Evolutionary conservation across 2,797 vertebrate genomes (phyloP).

Genomic region (Spondyliosoma cantharus): DNA sequence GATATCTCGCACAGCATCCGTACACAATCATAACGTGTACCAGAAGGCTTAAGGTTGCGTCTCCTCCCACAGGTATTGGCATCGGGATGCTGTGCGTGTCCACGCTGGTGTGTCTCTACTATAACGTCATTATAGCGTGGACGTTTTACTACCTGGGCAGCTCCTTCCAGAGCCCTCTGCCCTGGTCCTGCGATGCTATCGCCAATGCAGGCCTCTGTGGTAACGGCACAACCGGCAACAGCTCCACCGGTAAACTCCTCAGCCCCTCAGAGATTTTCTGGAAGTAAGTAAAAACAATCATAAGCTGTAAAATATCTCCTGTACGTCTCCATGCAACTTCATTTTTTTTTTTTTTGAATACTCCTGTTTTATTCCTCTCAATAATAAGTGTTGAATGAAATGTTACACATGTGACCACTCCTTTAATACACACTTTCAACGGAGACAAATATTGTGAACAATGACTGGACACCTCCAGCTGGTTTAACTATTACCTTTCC

Average conservation of each 20-base stretch:
- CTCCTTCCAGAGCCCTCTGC: conserved; percentile 90
- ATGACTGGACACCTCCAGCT: conserved; percentile 6
- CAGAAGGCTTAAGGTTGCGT: background rate
- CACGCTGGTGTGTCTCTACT: conserved; percentile 87
- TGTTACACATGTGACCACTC: background rate
- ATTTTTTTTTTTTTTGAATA: too few species aligned
- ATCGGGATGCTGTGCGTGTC: conserved; percentile 89
- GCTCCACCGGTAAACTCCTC: conserved; percentile 50
- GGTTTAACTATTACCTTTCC: background rate
- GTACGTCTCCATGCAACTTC: background rate
- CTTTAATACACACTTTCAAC: conserved; percentile 7
- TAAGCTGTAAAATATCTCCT: background rate
- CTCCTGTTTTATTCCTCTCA: background rate
- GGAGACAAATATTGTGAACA: conserved; percentile 15
- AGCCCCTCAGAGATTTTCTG: conserved; percentile 88
- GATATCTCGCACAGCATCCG: background rate
- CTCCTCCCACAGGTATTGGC: conserved; percentile 83
- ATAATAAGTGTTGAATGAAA: background rate
- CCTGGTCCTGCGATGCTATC: conserved; percentile 84
- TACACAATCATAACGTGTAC: background rate
- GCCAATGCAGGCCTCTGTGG: conserved; percentile 79
- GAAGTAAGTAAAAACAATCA: conserved; percentile 83
- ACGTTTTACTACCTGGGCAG: conserved; percentile 89
- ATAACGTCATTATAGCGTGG: conserved; percentile 90
- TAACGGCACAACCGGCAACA: conserved; percentile 61